Percentiles rank a stretch among this genome's conserved stretches.
phyloP scores from a whole-genome alignment of 1,140 invertebrate species.

The Bombus pyrosoma region DNA sequence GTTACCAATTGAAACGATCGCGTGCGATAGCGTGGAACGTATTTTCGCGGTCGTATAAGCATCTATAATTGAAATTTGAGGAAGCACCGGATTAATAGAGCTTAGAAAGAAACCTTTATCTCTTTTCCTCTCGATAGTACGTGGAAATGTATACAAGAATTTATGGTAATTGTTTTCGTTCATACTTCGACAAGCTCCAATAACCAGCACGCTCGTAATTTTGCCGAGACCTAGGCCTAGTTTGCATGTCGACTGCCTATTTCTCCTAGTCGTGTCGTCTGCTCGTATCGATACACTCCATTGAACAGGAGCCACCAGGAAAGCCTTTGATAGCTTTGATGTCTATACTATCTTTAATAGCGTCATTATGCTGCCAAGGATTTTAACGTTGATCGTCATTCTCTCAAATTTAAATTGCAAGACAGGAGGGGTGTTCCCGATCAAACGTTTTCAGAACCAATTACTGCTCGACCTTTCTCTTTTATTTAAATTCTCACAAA shows the following conservation, averaged over 20 bases:
- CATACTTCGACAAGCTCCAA: slow-evolving; percentile 74
- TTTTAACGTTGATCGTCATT: not conserved
- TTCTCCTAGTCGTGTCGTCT: slow-evolving; percentile 53
- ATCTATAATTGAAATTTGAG: slow-evolving; percentile 27
- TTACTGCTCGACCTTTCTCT: not conserved
- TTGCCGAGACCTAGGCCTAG: slow-evolving; percentile 71
- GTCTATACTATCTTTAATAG: slow-evolving; percentile 3
- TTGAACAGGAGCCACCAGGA: slow-evolving; percentile 47
- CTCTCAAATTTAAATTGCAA: not conserved
- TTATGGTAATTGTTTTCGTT: slow-evolving; percentile 65
- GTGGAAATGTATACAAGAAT: not conserved
- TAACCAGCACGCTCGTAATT: slow-evolving; percentile 69
- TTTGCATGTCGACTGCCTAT: slow-evolving; percentile 64
- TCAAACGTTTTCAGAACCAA: not conserved
- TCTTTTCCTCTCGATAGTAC: slow-evolving; percentile 6
- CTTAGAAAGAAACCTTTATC: slow-evolving; percentile 52
- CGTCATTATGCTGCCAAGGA: not conserved
- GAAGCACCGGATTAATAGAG: slow-evolving; percentile 71
- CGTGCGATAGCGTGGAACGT: slow-evolving; percentile 21
- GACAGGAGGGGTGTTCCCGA: not conserved
- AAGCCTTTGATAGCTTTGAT: slow-evolving; percentile 1
- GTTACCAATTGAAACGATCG: not conserved
- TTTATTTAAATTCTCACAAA: not conserved
- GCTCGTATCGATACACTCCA: slow-evolving; percentile 49
- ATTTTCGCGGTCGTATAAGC: slow-evolving; percentile 13